phyloP scores from a whole-genome alignment of 1,140 invertebrate species.

The Sitophilus oryzae region DNA sequence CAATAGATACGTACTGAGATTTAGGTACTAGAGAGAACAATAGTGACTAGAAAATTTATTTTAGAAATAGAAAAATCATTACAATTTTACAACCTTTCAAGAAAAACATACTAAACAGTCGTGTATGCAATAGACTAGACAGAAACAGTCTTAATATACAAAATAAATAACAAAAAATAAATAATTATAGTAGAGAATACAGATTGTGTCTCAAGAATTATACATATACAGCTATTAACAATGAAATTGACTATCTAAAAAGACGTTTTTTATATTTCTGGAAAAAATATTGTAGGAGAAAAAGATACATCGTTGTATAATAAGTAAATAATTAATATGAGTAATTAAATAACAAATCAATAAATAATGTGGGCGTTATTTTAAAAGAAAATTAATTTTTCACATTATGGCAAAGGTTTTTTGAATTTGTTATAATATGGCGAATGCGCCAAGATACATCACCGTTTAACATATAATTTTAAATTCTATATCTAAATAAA shows the following conservation, averaged over 20 bases:
- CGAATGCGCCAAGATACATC: neutral
- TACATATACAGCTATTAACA: no score
- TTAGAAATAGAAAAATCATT: no score
- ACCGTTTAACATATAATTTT: no score
- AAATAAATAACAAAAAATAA: no score
- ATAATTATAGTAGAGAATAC: no score
- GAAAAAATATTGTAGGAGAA: neutral
- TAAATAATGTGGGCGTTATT: neutral
- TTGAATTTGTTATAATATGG: neutral
- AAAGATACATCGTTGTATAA: neutral
- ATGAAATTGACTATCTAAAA: no score
- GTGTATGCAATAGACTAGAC: no score
- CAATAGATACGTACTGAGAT: constrained; percentile 1
- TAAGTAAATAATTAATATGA: neutral
- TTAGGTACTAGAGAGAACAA: neutral
- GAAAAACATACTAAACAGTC: no score
- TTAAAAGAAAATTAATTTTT: neutral
- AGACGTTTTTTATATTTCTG: neutral
- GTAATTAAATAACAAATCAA: neutral
- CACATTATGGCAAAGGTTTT: no score
- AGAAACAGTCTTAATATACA: no score
- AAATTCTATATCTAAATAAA: no score
- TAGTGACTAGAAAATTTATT: neutral
- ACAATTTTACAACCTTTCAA: neutral
- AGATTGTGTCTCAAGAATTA: no score